Evolutionary conservation across 2,797 vertebrate species (phyloP), one percentile per base, ranked within the genome.

Genomic region (Microchirus variegatus): DNA sequence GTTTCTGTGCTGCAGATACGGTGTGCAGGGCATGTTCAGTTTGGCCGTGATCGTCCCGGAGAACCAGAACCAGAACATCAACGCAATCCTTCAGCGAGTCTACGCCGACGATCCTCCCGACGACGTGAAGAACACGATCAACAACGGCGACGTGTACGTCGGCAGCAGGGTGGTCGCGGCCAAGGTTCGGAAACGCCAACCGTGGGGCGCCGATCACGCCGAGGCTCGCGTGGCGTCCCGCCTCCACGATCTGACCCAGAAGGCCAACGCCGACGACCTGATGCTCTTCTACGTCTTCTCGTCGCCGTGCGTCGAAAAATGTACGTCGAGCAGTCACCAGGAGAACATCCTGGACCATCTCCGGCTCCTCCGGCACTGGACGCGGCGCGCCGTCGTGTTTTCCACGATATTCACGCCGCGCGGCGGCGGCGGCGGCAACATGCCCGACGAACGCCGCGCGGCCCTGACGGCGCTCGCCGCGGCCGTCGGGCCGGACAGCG

Each of bases 371-470:
- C 10, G 1, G 7, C 2, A 10, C 5, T 53, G 51, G 51, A 9
- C 13, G 0, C 14, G 8, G 9, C n/a, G 15, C 0, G 53, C 37
- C 8, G 0, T 63, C 14, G 67, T 70, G 36, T 70, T 63, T 51
- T 51, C 31, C 18, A 51, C 9, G 19, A 11, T 56, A 31, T 62
- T 35, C 10, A 31, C n/a, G n/a, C n/a, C n/a, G n/a, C n/a, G n/a
- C n/a, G n/a, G n/a, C n/a, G n/a, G n/a, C n/a, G n/a, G n/a, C n/a
- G n/a, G n/a, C n/a, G n/a, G n/a, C n/a, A n/a, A n/a, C n/a, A n/a
- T n/a, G n/a, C n/a, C n/a, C n/a, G n/a, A 0, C 1, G 0, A 31
- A 48, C 12, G 11, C 10, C 0, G 9, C 4, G 9, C 10, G 1
- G 45, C n/a, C 12, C 52, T 61, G 8, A 0, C 10, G 35, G 9